These are phyloP conservation scores for Drosophila subobscura DNA, from an alignment of 1,140 invertebrate genomes.

Conservation along the genomic window DNA sequence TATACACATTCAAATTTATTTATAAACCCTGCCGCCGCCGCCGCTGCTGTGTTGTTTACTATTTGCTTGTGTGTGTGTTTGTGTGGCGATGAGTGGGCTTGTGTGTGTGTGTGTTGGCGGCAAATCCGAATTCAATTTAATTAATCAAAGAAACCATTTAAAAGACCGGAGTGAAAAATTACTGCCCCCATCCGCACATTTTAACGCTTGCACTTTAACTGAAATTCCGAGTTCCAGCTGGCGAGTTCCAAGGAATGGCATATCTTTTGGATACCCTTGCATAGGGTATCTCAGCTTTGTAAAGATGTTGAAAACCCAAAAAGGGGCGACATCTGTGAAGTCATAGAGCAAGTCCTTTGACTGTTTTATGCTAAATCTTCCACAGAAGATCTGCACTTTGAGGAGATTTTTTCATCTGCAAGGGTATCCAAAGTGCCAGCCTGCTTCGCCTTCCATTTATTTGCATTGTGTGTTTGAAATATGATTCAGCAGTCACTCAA, in stretches of 20 bases:
- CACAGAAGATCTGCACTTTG: too few relatives aligned
- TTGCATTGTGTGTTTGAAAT: conserved; percentile 45
- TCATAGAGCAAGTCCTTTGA: too few relatives aligned
- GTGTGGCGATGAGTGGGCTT: conserved; percentile 32
- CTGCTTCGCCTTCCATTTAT: not conserved
- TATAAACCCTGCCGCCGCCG: conserved; percentile 46
- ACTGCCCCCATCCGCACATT: conserved; percentile 25
- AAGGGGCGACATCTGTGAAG: too few relatives aligned
- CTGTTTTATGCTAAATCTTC: too few relatives aligned
- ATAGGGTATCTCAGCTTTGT: too few relatives aligned
- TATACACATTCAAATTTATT: conserved; percentile 71
- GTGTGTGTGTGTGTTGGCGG: conserved; percentile 33
- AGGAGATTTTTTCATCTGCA: too few relatives aligned
- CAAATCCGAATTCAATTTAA: conserved; percentile 17
- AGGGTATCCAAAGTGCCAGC: too few relatives aligned
- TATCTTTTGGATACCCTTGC: conserved; percentile 39
- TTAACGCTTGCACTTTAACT: conserved; percentile 45
- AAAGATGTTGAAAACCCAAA: too few relatives aligned
- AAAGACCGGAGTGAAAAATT: not conserved
- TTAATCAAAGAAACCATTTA: not conserved
- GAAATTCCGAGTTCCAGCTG: conserved; percentile 7
- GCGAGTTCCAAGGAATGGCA: conserved; percentile 44
- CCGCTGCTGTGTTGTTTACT: conserved; percentile 14
- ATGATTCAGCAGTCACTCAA: conserved; percentile 54
- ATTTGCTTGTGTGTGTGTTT: conserved; percentile 5